phyloP scores from a whole-genome alignment of 2,888 invertebrate genomes.

The Ypsolopha sequella region DNA sequence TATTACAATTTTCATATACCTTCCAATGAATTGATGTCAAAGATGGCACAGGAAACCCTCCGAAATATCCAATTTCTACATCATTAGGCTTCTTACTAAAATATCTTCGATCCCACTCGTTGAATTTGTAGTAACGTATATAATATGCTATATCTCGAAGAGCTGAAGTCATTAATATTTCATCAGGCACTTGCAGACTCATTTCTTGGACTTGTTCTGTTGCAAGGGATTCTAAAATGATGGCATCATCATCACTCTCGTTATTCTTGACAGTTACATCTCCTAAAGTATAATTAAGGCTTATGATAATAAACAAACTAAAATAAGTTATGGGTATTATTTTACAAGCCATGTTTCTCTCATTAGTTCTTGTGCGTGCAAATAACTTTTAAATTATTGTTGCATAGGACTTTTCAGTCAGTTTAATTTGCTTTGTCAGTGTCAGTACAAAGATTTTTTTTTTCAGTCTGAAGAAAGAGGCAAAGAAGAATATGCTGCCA shows the following conservation, averaged over 20 bases:
- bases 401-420: neutral
- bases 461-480: constrained; percentile 80
- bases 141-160: constrained; percentile 72
- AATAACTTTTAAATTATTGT: neutral
- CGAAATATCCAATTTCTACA: constrained; percentile 28
- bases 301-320: too few species aligned
- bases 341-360: neutral
- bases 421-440: neutral
- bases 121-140: constrained; percentile 73
- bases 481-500: constrained; percentile 71
- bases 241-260: neutral
- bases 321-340: neutral
- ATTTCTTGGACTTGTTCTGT: constrained; percentile 8
- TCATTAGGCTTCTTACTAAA: constrained; percentile 28
- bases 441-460: neutral
- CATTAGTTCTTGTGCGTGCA: neutral
- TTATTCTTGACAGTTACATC: neutral
- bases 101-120: constrained; percentile 72
- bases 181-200: constrained; percentile 20
- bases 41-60: constrained; percentile 66
- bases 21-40: constrained; percentile 73
- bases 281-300: too few species aligned
- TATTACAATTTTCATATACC: constrained; percentile 66
- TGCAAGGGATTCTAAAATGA: constrained; percentile 1
- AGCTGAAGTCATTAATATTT: constrained; percentile 49